Evolutionary conservation across 2,888 invertebrate species (phyloP), one percentile per base, ranked within the genome.

Genomic region (Pheosia tremula): DNA sequence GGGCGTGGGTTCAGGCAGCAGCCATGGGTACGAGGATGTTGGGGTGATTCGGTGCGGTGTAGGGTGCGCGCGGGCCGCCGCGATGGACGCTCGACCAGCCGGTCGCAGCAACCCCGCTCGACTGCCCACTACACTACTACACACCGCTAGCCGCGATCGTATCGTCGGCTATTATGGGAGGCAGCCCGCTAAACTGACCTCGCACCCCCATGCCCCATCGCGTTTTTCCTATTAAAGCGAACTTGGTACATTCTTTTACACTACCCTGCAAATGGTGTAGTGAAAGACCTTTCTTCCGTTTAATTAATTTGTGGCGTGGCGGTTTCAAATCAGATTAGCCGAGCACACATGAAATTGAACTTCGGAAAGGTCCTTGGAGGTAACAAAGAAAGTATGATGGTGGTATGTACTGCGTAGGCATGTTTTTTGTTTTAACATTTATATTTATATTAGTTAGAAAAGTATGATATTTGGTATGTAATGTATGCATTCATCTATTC

Each of bases 121-220:
- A 90, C 91, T 91, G 88, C 62, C 71, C 72, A 70, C 56, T 65
- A 61, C 64, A 60, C 66, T 64, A 67, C 75, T 67, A 56, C 66
- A 38, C 54, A 11, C 36, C 66, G n/a, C 50, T 50, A 63, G 62
- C 66, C 64, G 56, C 73, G 93, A 93, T 92, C 84, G 89, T 92
- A 93, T 92, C 93, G 89, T 85, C 79, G 79, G 85, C 85, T 87
- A 88, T 88, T 89, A 90, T 84, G 84, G 90, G 83, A 88, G 90
- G 90, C 85, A 86, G 86, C 86, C 86, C 85, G 87, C 90, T 88
- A 86, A 85, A 85, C 87, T 90, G 93, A 93, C 93, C 93, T 93
- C 92, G 92, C 91, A 89, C 90, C 93, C 93, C 92, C 91, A 87
- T 91, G 90, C 93, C 93, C 92, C 91, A 87, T 91, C 90, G 90